Evolutionary conservation across 1,140 invertebrate genomes (phyloP), one percentile per base, ranked within the genome.

Genomic region (Orchesella cincta): DNA sequence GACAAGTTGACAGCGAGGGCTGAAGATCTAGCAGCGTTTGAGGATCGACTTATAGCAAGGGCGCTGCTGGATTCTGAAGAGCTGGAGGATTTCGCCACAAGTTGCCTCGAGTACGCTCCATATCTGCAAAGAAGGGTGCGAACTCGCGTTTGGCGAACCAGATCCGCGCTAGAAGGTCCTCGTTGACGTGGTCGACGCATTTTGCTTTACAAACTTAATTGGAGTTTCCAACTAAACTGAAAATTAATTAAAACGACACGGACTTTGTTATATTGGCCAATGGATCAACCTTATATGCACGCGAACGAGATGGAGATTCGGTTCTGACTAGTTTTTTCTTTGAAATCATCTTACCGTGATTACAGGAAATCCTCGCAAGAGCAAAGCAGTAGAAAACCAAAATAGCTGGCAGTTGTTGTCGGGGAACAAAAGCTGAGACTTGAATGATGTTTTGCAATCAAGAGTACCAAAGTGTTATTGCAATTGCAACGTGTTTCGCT

Each of bases 391-490:
- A n/a, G n/a, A n/a, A n/a, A n/a, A n/a, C n/a, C n/a, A n/a, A n/a
- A n/a, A n/a, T n/a, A n/a, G n/a, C n/a, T n/a, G n/a, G n/a, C n/a
- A n/a, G n/a, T n/a, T n/a, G n/a, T n/a, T n/a, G n/a, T n/a, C n/a
- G n/a, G n/a, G 12, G 62, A 67, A 67, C 28, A 57, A 57, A 57
- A 26, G 54, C 54, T 57, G 54, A 57, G 54, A 18, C 23, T 12
- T 12, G 62, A 67, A 29, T 67, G 62, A 67, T 67, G 33, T 31
- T 18, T 67, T 67, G 33, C 62, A 67, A 67, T 67, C 3, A 29
- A 33, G 62, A 12, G 8, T 12, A 67, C 28, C 8, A n/a, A 12
- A 28, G 16, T 62, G 62, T 31, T 67, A 33, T 67, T 31, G 5
- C 28, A 67, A 67, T 18, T 67, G 8, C 26, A 46, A 46, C 8